These are phyloP conservation scores for Gavia stellata DNA, from an alignment of 2,113 vertebrate species.

Conservation along the genomic window DNA sequence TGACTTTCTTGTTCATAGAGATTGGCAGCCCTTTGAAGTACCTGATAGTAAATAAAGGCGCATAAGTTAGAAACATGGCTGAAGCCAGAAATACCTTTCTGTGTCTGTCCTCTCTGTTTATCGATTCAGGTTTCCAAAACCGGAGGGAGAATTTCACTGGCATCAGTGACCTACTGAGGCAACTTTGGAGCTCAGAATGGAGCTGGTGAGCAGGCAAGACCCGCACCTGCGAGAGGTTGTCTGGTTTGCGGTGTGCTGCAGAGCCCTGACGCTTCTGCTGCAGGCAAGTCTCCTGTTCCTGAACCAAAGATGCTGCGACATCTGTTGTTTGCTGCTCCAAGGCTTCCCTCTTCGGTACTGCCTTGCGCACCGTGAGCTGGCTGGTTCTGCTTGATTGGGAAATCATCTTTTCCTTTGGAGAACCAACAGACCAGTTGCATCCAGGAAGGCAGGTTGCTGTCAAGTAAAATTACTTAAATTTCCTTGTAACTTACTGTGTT, in stretches of 20 bases:
- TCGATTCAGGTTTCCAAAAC: conserved; percentile 12
- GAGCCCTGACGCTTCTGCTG: conserved; percentile 80
- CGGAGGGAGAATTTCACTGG: not conserved
- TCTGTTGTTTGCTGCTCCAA: not conserved
- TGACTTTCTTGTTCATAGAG: not conserved
- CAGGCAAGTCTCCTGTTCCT: conserved; percentile 77
- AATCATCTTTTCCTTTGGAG: not conserved
- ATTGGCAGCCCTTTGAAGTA: not conserved
- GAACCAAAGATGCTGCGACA: not conserved
- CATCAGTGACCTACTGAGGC: not conserved
- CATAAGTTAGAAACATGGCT: not conserved
- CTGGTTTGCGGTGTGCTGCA: conserved; percentile 78
- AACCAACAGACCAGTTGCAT: not conserved
- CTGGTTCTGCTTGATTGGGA: not conserved
- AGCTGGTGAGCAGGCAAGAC: conserved; percentile 35
- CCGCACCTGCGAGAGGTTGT: conserved; percentile 70
- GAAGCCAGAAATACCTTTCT: not conserved
- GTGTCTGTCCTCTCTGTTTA: not conserved
- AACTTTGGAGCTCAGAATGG: not conserved
- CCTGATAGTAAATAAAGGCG: not conserved
- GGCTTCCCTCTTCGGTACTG: not conserved
- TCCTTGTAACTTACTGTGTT: not conserved
- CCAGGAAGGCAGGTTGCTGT: not conserved
- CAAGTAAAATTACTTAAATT: not conserved
- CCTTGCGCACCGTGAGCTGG: fast-evolving